A percentile compares a stretch with the other conserved stretches of the same genome.
phyloP scores from a whole-genome alignment of 2,113 vertebrate genomes.

The Trichechus manatus region DNA sequence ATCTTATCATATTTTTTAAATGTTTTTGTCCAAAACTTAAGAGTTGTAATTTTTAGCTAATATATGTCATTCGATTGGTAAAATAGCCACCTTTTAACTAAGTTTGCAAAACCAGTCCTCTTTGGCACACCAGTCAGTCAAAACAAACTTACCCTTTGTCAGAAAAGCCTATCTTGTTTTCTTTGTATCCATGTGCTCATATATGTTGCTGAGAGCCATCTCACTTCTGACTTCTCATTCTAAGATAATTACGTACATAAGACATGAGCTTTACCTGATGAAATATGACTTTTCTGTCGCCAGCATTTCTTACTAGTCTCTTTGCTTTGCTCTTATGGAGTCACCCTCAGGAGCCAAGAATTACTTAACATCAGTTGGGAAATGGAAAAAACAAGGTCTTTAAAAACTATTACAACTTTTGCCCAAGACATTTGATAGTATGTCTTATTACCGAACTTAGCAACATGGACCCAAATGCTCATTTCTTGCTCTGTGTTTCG shows the following conservation, averaged over 20 bases:
- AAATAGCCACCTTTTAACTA: slow-evolving; percentile 17
- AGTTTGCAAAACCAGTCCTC: background rate
- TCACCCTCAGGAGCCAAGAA: background rate
- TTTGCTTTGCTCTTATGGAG: background rate
- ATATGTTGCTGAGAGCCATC: background rate
- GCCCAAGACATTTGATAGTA: background rate
- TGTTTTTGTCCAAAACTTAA: background rate
- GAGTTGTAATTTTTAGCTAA: background rate
- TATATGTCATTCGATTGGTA: background rate
- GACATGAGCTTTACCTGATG: background rate
- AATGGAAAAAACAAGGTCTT: background rate
- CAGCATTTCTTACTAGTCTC: background rate
- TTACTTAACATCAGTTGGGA: background rate
- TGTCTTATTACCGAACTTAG: background rate
- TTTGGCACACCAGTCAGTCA: background rate
- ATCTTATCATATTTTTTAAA: background rate
- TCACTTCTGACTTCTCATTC: background rate
- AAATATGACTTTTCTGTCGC: background rate
- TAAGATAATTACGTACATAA: background rate
- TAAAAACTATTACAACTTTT: background rate
- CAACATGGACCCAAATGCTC: background rate
- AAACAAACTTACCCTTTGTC: background rate
- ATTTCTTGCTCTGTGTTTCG: background rate
- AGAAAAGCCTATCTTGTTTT: background rate
- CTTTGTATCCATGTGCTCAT: background rate